Evolutionary conservation across 2,113 vertebrate species (phyloP).

Genomic region (Mesitornis unicolor): DNA sequence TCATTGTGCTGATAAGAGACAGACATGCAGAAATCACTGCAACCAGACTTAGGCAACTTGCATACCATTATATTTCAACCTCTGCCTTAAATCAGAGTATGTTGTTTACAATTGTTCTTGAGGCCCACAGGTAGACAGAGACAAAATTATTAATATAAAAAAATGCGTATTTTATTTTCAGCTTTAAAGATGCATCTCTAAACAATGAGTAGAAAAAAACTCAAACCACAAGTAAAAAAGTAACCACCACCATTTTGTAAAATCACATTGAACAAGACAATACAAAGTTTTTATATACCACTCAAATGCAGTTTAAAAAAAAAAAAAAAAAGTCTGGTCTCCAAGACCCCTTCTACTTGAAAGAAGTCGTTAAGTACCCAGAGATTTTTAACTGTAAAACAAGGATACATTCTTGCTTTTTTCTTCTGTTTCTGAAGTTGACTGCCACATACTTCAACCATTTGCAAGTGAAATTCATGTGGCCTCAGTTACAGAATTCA

Average conservation of each 20-base stretch:
- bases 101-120: not conserved
- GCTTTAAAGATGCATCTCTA: constrained; percentile 10
- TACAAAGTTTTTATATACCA: not conserved
- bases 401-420: not conserved
- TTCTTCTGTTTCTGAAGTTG: not conserved
- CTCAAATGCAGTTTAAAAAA: not conserved
- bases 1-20: not conserved
- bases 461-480: not conserved
- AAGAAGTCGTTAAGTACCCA: not conserved
- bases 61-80: not conserved
- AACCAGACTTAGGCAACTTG: not conserved
- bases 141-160: not conserved
- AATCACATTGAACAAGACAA: not conserved
- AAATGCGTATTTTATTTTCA: not conserved
- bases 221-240: constrained; percentile 8
- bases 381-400: not conserved
- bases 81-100: not conserved
- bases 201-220: constrained; percentile 35
- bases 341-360: not conserved
- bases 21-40: not conserved
- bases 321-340: not conserved
- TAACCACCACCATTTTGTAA: not conserved
- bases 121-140: not conserved
- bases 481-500: not conserved
- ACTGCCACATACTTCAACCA: not conserved